These are phyloP conservation scores for Procapra przewalskii DNA, from an alignment of 2,113 vertebrate species.

Conservation along the genomic window DNA sequence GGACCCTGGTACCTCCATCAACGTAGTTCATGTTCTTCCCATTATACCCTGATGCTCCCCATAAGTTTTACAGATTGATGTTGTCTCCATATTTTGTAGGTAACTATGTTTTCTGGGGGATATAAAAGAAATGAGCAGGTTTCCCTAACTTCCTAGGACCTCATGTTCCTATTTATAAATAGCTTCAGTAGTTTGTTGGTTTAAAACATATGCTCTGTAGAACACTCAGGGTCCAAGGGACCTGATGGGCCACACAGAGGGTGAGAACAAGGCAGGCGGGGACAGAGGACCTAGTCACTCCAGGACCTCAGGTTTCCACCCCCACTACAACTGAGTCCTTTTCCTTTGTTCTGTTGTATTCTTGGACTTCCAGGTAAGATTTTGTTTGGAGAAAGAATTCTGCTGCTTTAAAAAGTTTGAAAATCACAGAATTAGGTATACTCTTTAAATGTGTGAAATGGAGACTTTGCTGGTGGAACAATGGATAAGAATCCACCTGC, in stretches of 20 bases:
- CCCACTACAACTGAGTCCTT: neutral
- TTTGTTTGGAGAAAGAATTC: neutral
- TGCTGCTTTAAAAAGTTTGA: neutral
- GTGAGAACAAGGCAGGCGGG: neutral
- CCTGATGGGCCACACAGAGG: neutral
- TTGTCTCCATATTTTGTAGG: neutral
- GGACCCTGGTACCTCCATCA: neutral
- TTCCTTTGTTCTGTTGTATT: neutral
- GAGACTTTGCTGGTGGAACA: neutral
- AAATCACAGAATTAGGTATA: neutral
- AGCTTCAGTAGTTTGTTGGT: neutral
- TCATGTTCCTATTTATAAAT: neutral
- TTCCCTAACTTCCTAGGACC: neutral
- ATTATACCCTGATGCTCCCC: neutral
- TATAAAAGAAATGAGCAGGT: neutral
- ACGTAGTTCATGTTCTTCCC: neutral
- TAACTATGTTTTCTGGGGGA: neutral
- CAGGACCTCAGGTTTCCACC: neutral
- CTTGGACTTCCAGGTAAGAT: neutral
- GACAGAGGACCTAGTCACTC: neutral
- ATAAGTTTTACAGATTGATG: neutral
- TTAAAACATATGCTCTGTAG: neutral
- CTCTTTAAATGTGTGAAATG: neutral
- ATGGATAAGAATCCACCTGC: neutral
- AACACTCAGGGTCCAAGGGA: neutral